phyloP scores from a whole-genome alignment of 2,797 vertebrate genomes.

The Tauraco hartlaubi region DNA sequence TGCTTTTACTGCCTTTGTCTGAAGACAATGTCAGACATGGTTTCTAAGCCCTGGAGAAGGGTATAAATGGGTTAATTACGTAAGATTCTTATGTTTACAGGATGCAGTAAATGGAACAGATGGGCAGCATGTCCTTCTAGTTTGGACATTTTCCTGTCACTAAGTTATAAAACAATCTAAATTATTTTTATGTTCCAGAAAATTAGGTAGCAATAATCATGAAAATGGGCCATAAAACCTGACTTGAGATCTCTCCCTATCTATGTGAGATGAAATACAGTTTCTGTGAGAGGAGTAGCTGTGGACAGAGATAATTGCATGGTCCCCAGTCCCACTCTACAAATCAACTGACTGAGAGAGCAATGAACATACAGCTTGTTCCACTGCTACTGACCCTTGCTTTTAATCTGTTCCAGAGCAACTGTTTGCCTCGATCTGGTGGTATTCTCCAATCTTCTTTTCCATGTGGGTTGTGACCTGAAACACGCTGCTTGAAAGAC shows the following conservation, averaged over 20 bases:
- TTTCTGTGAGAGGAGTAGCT: background rate
- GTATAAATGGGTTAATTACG: conserved; percentile 54
- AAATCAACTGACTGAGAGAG: background rate
- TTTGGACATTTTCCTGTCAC: conserved; percentile 44
- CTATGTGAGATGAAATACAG: background rate
- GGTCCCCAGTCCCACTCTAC: background rate
- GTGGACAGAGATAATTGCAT: background rate
- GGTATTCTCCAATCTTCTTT: background rate
- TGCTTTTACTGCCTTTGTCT: background rate
- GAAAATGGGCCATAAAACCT: conserved; percentile 54
- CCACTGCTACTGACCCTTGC: background rate
- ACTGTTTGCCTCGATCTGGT: background rate
- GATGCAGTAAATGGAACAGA: conserved; percentile 63
- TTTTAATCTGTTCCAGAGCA: background rate
- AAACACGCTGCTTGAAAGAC: background rate
- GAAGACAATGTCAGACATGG: background rate
- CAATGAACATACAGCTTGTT: background rate
- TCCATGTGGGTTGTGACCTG: background rate
- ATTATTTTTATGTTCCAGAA: conserved; percentile 64
- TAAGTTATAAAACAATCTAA: conserved; percentile 54
- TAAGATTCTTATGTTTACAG: conserved; percentile 45
- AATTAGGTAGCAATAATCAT: conserved; percentile 59
- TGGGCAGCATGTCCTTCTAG: conserved; percentile 28
- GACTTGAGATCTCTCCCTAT: background rate
- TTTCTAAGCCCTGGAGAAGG: conserved; percentile 39